Evolutionary conservation across 2,888 invertebrate species (phyloP).

Genomic region (Hyles lineata): DNA sequence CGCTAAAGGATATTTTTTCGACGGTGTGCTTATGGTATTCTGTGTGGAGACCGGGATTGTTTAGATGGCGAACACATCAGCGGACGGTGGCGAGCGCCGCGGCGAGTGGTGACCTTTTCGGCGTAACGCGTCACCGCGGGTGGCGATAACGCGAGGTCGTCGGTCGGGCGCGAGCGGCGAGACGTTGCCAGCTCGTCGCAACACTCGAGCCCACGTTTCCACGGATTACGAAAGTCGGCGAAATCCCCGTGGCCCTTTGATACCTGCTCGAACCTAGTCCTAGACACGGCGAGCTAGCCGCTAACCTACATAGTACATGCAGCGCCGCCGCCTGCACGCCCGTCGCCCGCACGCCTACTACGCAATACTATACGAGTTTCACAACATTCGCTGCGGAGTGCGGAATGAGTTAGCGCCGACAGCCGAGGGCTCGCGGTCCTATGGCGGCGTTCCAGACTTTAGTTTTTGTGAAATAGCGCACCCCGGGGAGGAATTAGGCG

Average conservation of each 20-base stretch:
- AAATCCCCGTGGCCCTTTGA: constrained; percentile 70
- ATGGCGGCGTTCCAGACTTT: constrained; percentile 56
- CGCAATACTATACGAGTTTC: constrained; percentile 37
- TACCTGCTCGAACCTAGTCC: constrained; percentile 56
- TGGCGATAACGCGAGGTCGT: constrained; percentile 81
- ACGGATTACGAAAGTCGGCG: constrained; percentile 72
- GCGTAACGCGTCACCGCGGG: constrained; percentile 74
- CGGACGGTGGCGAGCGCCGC: constrained; percentile 64
- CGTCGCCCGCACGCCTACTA: constrained; percentile 27
- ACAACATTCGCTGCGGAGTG: constrained; percentile 35
- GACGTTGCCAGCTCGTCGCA: constrained; percentile 76
- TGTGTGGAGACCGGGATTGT: constrained; percentile 74
- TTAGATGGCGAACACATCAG: constrained; percentile 74
- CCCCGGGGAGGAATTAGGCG: constrained; percentile 51
- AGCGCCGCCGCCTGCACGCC: constrained; percentile 18
- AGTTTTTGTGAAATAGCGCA: constrained; percentile 53
- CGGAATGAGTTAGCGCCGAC: constrained; percentile 21
- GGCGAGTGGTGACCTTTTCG: constrained; percentile 79
- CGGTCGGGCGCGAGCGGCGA: constrained; percentile 65
- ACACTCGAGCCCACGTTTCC: constrained; percentile 68
- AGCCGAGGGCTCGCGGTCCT: constrained; percentile 34
- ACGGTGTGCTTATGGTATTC: constrained; percentile 71
- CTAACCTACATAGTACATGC: constrained; percentile 49
- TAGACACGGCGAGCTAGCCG: constrained; percentile 51
- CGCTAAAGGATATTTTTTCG: constrained; percentile 60